phyloP scores from a whole-genome alignment of 2,797 vertebrate genomes.

The Scarus forsteni region DNA sequence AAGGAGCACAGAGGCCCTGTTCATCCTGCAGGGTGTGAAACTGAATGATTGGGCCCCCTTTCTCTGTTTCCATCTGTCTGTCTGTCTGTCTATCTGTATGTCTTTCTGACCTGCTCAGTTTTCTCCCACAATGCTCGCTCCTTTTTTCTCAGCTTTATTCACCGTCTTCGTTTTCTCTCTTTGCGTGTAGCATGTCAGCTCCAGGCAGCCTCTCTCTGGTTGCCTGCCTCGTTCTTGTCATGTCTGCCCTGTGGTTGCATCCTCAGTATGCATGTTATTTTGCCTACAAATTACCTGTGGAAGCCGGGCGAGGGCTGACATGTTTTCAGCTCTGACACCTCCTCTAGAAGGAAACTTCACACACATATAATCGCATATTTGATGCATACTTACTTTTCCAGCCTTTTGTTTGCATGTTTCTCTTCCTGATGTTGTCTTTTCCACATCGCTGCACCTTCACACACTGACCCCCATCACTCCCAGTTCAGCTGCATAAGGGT shows the following conservation, averaged over 20 bases:
- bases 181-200: slow-evolving; percentile 48
- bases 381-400: slow-evolving; percentile 22
- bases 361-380: background rate
- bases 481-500: slow-evolving; percentile 64
- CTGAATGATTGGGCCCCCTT: slow-evolving; percentile 59
- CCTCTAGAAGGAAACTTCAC: background rate
- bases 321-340: background rate
- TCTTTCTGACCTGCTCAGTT: slow-evolving; percentile 38
- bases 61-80: slow-evolving; percentile 51
- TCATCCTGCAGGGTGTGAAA: slow-evolving; percentile 76
- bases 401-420: slow-evolving; percentile 66
- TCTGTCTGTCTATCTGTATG: slow-evolving; percentile 47
- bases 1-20: slow-evolving; percentile 79
- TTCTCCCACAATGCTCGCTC: slow-evolving; percentile 34
- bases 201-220: slow-evolving; percentile 50
- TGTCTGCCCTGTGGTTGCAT: slow-evolving; percentile 37
- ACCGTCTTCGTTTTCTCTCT: slow-evolving; percentile 29
- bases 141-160: slow-evolving; percentile 30
- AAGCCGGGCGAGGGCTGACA: slow-evolving; percentile 29
- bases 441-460: slow-evolving; percentile 63
- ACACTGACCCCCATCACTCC: slow-evolving; percentile 38
- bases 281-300: slow-evolving; percentile 59
- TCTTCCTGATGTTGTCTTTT: slow-evolving; percentile 68
- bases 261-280: slow-evolving; percentile 64
- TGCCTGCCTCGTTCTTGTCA: slow-evolving; percentile 65